Evolutionary conservation across 2,888 invertebrate genomes (phyloP).

Genomic region (Mythimna pallens): DNA sequence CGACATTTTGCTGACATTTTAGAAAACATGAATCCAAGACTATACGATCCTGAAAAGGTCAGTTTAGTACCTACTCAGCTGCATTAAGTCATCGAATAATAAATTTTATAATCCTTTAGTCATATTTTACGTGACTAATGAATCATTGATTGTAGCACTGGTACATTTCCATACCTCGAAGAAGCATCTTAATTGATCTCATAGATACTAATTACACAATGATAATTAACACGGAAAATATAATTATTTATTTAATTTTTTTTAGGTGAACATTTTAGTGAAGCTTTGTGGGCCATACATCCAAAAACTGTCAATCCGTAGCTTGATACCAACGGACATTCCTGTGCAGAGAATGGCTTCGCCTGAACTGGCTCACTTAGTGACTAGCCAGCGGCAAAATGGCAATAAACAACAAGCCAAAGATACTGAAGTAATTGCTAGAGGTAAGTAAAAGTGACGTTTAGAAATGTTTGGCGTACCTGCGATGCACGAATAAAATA

Average conservation of each 20-base stretch:
- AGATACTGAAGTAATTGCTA: slow-evolving; percentile 72
- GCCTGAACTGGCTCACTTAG: slow-evolving; percentile 85
- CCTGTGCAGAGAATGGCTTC: slow-evolving; percentile 84
- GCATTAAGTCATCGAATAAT: neutral
- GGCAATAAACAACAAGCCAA: slow-evolving; percentile 69
- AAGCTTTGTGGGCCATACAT: slow-evolving; percentile 86
- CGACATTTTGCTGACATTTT: slow-evolving; percentile 84
- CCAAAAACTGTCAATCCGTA: slow-evolving; percentile 81
- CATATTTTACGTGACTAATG: neutral
- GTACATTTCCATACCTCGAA: neutral
- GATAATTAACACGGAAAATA: neutral
- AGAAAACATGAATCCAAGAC: slow-evolving; percentile 86
- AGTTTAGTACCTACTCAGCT: neutral
- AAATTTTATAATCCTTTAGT: neutral
- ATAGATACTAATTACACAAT: neutral
- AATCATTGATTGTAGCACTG: neutral
- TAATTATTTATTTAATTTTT: neutral
- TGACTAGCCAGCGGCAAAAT: slow-evolving; percentile 79
- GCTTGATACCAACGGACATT: slow-evolving; percentile 84
- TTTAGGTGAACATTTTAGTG: slow-evolving; percentile 76
- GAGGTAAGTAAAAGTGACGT: slow-evolving; percentile 71
- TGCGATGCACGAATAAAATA: neutral
- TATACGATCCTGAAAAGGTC: slow-evolving; percentile 89
- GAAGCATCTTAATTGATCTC: neutral
- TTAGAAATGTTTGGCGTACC: too few relatives aligned